A percentile compares a stretch with the other conserved stretches of the same genome.
These are phyloP conservation scores for Sphaerodactylus townsendi DNA, from an alignment of 2,113 vertebrate genomes.

Conservation along the genomic window DNA sequence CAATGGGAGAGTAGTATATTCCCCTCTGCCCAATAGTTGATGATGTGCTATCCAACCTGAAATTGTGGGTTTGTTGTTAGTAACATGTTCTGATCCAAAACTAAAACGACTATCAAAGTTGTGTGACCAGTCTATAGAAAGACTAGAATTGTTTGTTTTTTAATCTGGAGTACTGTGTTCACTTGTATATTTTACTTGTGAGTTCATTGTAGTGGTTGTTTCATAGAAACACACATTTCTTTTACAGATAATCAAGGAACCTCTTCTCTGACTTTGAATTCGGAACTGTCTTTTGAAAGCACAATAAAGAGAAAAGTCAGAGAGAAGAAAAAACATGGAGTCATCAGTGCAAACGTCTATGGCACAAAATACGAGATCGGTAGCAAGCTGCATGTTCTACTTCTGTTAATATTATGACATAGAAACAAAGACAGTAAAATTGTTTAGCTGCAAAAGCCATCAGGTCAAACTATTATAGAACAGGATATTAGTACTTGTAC, in stretches of 20 bases:
- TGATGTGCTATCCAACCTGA: neutral
- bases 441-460: neutral
- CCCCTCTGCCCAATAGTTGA: neutral
- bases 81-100: neutral
- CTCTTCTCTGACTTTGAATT: slow-evolving; percentile 80
- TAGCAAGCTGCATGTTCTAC: slow-evolving; percentile 69
- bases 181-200: neutral
- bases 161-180: neutral
- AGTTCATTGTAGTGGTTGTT: slow-evolving; percentile 23
- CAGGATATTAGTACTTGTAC: neutral
- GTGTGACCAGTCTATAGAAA: neutral
- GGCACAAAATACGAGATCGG: slow-evolving; percentile 98
- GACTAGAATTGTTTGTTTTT: neutral
- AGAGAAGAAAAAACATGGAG: slow-evolving; percentile 91
- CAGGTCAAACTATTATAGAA: neutral
- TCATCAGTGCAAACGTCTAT: slow-evolving; percentile 88
- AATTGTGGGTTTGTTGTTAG: neutral
- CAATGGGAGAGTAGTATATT: neutral
- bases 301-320: slow-evolving; percentile 87
- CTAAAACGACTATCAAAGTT: neutral
- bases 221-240: slow-evolving; percentile 31
- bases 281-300: slow-evolving; percentile 83
- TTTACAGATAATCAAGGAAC: slow-evolving; percentile 86
- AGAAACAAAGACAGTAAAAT: slow-evolving; percentile 1
- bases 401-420: slow-evolving; percentile 23